Evolutionary conservation across 23 tunicate genomes (phyloP).

Genomic region (Aplidium turbinatum): DNA sequence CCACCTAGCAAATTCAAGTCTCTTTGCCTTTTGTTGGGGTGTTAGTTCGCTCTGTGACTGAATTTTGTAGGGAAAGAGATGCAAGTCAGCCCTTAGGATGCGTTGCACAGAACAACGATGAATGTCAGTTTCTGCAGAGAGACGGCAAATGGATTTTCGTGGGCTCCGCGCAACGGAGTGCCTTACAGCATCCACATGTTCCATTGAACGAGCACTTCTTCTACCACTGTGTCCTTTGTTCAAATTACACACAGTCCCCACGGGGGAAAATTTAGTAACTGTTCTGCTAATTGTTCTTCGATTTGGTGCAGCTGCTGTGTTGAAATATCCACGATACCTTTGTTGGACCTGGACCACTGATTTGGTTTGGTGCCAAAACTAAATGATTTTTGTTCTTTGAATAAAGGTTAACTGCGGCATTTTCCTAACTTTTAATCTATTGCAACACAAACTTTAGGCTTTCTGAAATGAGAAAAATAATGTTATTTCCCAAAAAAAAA

Average conservation of each 20-base stretch:
- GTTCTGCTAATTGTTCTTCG: conserved; percentile 5
- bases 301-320: conserved; percentile 27
- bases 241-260: conserved; percentile 10
- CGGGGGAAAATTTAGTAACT: conserved; percentile 1
- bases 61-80: conserved; percentile 18
- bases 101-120: conserved; percentile 4
- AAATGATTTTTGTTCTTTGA: too few species aligned
- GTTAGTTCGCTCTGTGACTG: not conserved
- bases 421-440: too few species aligned
- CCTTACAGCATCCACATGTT: conserved; percentile 13
- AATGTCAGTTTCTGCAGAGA: not conserved
- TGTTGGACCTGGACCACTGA: too few species aligned
- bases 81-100: conserved; percentile 4
- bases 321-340: too few species aligned
- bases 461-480: too few species aligned
- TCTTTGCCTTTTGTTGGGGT: not conserved
- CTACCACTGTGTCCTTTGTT: conserved; percentile 5
- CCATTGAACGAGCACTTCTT: conserved; percentile 3
- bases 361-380: too few species aligned
- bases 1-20: conserved; percentile 14
- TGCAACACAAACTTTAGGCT: too few species aligned
- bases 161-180: conserved; percentile 1
- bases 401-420: too few species aligned
- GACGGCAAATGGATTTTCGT: conserved; percentile 4
- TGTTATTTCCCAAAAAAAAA: too few species aligned